Conservation (phyloP, 2,888 invertebrate species). For the Scelioninae gen. 2 region DNA sequence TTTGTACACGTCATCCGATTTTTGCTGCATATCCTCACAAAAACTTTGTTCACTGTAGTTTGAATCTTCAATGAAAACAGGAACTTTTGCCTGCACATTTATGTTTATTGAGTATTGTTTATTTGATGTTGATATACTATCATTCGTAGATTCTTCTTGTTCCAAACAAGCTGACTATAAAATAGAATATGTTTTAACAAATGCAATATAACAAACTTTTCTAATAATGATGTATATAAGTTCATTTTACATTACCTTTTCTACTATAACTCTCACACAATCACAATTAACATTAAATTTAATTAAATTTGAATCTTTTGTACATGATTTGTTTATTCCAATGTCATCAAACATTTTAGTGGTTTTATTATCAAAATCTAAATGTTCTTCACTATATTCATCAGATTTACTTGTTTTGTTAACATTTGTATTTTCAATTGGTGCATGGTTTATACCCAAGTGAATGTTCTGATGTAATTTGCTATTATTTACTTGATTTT, state of each 20-base stretch:
- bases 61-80: conserved; percentile 24
- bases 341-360: conserved; percentile 34
- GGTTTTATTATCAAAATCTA: conserved; percentile 42
- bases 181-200: conserved; percentile 1
- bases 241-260: conserved; percentile 4
- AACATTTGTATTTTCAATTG: not conserved
- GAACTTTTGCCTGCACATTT: conserved; percentile 25
- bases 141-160: not conserved
- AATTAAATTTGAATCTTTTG: not conserved
- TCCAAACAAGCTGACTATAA: not conserved
- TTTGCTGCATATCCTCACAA: not conserved
- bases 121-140: not conserved
- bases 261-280: not conserved
- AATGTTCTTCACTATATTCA: conserved; percentile 26
- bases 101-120: not conserved
- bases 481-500: not conserved
- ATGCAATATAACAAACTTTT: no score
- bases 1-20: not conserved
- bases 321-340: not conserved
- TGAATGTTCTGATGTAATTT: not conserved
- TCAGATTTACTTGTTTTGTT: conserved; percentile 23
- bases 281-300: conserved; percentile 2
- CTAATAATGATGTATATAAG: no score
- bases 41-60: not conserved
- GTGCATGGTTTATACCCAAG: not conserved